Base-by-base conservation (phyloP, 2,888 invertebrate species). In the Andricus quercusramuli region DNA sequence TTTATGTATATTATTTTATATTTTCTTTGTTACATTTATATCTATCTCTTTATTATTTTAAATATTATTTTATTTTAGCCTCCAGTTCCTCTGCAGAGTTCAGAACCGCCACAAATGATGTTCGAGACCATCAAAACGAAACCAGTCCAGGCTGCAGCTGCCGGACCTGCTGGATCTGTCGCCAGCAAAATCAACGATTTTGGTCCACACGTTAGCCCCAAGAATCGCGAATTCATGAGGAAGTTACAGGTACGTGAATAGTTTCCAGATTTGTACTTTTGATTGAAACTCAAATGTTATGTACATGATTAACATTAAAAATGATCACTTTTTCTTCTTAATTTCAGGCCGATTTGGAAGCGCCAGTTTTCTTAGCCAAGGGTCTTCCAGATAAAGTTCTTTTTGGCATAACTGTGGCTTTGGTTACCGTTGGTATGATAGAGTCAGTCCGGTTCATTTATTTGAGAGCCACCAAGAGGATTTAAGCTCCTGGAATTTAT, bases 311-410 rank as follows among this genome's bases (percentile, higher is more conserved):
- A 25, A 68, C 1, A 67, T 20, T 70, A 15, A 41, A 17, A 17
- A 8, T 44, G 3, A 8, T 70, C 29, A 29, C 11, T n/a, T 29
- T 29, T 51, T 25, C 9, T 11, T 51, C 29, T 20, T 32, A 29
- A 41, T 47, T 76, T 41, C 68, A 67, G 68, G 6, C 56, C 11
- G 67, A 83, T 62, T 79, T 83, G 4, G 29, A 78, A 67, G 81
- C 81, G 37, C 81, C 81, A 41, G 79, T 83, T 13, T 83, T 44
- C 51, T 37, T 83, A 1, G 82, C 81, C 32, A 81, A 62, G 22
- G 83, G 83, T 51, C 44, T 65, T n/a, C 81, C 67, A 25, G 83
- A 83, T 32, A 78, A 78, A 74, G 70, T 83, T 65, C 77, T 79
- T 25, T 82, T 82, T 80, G 78, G 80, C 51, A 11, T 81, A 44